Conservation (phyloP, 2,888 invertebrate species). For the Euphydryas editha region DNA sequence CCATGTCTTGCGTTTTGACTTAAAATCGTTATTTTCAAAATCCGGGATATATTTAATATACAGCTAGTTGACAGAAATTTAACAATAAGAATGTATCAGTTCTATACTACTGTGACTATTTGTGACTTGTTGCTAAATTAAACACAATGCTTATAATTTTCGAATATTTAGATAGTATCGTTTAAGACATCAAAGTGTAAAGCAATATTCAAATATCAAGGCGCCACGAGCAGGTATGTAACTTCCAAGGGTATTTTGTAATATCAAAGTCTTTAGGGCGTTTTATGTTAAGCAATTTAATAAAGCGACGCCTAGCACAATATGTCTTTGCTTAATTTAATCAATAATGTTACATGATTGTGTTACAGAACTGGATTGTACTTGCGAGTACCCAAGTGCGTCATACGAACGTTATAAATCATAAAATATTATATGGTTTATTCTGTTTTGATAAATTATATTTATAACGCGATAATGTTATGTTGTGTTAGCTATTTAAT, state of each 20-base stretch:
- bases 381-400: neutral
- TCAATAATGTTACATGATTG: slow-evolving; percentile 65
- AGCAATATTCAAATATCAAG: slow-evolving; percentile 53
- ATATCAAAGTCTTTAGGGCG: slow-evolving; percentile 61
- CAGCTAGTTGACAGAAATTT: neutral
- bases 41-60: neutral
- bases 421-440: neutral
- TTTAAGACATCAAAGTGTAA: slow-evolving; percentile 55
- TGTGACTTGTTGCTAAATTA: neutral
- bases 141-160: slow-evolving; percentile 17
- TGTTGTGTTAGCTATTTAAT: no score
- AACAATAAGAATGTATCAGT: neutral
- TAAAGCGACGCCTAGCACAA: slow-evolving; percentile 61
- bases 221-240: slow-evolving; percentile 56
- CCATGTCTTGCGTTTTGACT: no score
- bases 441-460: neutral
- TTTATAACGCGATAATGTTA: no score
- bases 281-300: slow-evolving; percentile 75
- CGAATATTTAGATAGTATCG: slow-evolving; percentile 34
- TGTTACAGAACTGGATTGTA: slow-evolving; percentile 44
- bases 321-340: slow-evolving; percentile 67
- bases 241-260: slow-evolving; percentile 59
- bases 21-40: no score
- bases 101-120: neutral
- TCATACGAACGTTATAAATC: neutral